Conservation (phyloP, 1,140 invertebrate species). For the Galleria mellonella region DNA sequence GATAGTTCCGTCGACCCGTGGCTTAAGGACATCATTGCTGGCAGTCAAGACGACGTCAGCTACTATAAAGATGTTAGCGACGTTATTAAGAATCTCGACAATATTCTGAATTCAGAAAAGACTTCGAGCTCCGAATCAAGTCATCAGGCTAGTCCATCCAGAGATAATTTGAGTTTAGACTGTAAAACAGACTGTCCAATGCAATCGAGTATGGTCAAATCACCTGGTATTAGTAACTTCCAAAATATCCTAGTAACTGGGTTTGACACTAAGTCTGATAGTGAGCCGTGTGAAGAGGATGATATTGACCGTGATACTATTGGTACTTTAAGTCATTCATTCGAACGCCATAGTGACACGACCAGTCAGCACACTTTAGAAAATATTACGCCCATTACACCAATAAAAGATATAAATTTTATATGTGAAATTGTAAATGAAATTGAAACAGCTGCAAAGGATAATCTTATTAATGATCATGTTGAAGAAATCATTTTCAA, state of each 20-base stretch:
- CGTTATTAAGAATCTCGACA: conserved; percentile 80
- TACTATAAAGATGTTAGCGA: conserved; percentile 78
- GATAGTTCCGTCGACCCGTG: conserved; percentile 73
- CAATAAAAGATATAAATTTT: conserved; percentile 47
- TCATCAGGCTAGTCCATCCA: conserved; percentile 72
- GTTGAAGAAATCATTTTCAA: conserved; percentile 21
- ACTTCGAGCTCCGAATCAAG: conserved; percentile 77
- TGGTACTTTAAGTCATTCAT: conserved; percentile 62
- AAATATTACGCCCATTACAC: conserved; percentile 59
- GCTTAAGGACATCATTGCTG: conserved; percentile 75
- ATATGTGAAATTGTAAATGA: conserved; percentile 17
- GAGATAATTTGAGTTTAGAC: conserved; percentile 60
- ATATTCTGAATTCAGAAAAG: conserved; percentile 77
- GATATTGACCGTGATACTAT: conserved; percentile 56
- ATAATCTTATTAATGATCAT: too few species aligned
- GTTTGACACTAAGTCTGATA: conserved; percentile 28
- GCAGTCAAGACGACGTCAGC: conserved; percentile 71
- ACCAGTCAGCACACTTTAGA: conserved; percentile 58
- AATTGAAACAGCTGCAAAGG: conserved; percentile 9
- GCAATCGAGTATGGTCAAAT: conserved; percentile 62
- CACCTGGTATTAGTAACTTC: conserved; percentile 61
- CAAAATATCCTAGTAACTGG: conserved; percentile 57
- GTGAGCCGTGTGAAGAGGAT: conserved; percentile 36
- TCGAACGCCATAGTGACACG: conserved; percentile 60
- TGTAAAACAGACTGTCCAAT: conserved; percentile 63